Base-by-base conservation (phyloP, 92 coral and sea anemone genomes). In the Porites rus region DNA sequence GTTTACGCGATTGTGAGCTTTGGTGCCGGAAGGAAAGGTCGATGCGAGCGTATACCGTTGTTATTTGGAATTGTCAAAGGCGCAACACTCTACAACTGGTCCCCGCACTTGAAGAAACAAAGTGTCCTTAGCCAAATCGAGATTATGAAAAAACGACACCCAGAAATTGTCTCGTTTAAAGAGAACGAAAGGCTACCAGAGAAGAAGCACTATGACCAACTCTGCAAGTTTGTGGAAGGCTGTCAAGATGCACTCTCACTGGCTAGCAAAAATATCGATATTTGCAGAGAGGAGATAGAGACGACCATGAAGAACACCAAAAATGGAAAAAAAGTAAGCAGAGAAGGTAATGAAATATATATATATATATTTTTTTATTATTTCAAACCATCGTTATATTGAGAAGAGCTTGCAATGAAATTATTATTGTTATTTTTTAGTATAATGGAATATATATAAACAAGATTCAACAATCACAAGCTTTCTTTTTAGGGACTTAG, bases 291-390 rank as follows among this genome's bases (percentile, higher is more conserved):
- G 46, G 70, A 78, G 38, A 78, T 78, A 21, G 77, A 72, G 77
- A 72, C 52, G 77, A 72, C 77, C 54, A 38, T 72, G 16, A 78
- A 72, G 77, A 16, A 72, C 59, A 72, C 77, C 52, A 78, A 63
- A 78, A 78, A 58, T 78, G 83, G 83, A 54, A 59, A 78, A 54
- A 59, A 78, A 18, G 66, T 18, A 78, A 78, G 61, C 83, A 78
- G 31, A 54, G 72, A 53, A n/a, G n/a, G n/a, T n/a, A n/a, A n/a
- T n/a, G n/a, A n/a, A n/a, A n/a, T n/a, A n/a, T n/a, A n/a, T n/a
- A n/a, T n/a, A n/a, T n/a, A n/a, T n/a, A n/a, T n/a, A n/a, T n/a
- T n/a, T n/a, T n/a, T n/a, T 65, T 65, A 65, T 65, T 65, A 65
- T 17, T 65, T 65, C 69, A 65, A 65, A 65, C 69, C 69, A 65